Conservation (phyloP, 2,113 vertebrate species). For the Tragulus kanchil region DNA sequence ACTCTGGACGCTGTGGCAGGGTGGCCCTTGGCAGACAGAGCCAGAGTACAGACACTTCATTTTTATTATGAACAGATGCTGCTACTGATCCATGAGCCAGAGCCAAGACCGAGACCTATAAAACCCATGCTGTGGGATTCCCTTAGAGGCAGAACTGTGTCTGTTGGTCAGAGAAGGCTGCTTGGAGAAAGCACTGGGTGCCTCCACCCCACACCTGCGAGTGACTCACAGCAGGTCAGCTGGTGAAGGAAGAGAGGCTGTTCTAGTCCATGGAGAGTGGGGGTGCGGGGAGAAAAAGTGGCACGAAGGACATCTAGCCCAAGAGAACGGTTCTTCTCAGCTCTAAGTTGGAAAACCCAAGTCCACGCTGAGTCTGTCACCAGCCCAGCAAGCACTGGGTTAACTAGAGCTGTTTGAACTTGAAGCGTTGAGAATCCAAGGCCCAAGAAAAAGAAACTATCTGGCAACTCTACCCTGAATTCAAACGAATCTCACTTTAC, state of each 20-base stretch:
- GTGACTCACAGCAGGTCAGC: background rate
- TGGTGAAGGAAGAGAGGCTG: background rate
- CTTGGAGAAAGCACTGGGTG: background rate
- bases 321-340: background rate
- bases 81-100: slow-evolving; percentile 68
- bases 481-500: slow-evolving; percentile 62
- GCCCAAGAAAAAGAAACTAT: slow-evolving; percentile 8
- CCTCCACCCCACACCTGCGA: background rate
- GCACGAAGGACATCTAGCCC: accelerated
- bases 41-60: slow-evolving; percentile 70
- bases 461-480: background rate
- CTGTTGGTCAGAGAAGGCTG: accelerated
- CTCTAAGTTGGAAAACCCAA: background rate
- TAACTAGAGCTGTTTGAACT: slow-evolving; percentile 63
- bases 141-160: background rate
- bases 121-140: slow-evolving; percentile 69
- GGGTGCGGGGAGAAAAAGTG: no score
- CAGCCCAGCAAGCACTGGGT: background rate
- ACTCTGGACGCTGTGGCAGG: slow-evolving; percentile 54
- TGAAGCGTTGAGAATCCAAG: background rate
- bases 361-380: background rate
- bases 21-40: slow-evolving; percentile 63
- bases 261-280: background rate
- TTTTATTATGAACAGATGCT: slow-evolving; percentile 81
- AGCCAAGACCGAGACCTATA: slow-evolving; percentile 76